A percentile compares a stretch with the other conserved stretches of the same genome.
These are phyloP conservation scores for Astatotilapia flaviijosephi DNA, from an alignment of 2,113 vertebrate genomes.

Conservation along the genomic window DNA sequence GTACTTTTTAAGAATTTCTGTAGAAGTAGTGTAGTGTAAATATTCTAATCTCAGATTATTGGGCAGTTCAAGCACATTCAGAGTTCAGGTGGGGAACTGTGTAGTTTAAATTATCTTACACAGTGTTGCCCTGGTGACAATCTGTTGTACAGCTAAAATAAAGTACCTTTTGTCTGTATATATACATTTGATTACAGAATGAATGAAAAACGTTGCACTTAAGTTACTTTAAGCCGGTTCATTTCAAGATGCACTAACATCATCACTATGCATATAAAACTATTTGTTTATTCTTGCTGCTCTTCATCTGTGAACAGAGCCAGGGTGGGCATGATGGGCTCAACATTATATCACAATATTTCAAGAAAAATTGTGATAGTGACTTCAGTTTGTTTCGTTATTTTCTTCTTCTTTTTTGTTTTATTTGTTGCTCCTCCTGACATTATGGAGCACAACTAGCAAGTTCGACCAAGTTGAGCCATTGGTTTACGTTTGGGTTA, in stretches of 20 bases:
- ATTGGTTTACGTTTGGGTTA: neutral
- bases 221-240: neutral
- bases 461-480: neutral
- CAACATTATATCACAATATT: neutral
- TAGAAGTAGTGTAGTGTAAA: neutral
- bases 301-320: neutral
- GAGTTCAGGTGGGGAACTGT: neutral
- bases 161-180: neutral
- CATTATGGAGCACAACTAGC: neutral
- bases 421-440: neutral
- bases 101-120: neutral
- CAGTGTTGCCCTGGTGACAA: neutral
- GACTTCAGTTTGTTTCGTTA: neutral
- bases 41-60: neutral
- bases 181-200: neutral
- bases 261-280: neutral
- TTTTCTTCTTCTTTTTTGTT: neutral
- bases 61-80: neutral
- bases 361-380: neutral
- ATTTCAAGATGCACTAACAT: neutral
- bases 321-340: neutral
- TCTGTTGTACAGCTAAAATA: neutral
- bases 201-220: neutral
- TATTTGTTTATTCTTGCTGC: neutral
- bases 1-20: neutral